Percentiles rank a stretch among this genome's conserved stretches.
Evolutionary conservation across 2,797 vertebrate genomes (phyloP).

Genomic region (Onychomys leucogaster): DNA sequence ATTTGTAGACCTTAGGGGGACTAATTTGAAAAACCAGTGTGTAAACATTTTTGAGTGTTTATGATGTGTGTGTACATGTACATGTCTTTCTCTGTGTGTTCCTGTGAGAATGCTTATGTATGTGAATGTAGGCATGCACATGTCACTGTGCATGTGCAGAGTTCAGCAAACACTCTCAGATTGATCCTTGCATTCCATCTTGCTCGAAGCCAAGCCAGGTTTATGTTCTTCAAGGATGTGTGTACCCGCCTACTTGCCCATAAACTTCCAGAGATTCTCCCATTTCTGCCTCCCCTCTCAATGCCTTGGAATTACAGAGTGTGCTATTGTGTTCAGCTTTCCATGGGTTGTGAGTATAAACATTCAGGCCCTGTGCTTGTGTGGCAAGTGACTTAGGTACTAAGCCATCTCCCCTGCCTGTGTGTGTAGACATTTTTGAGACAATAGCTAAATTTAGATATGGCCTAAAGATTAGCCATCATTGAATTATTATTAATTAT

Average conservation of each 20-base stretch:
- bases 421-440: neutral
- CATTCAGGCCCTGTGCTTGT: neutral
- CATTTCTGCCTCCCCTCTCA: neutral
- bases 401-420: neutral
- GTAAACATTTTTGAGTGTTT: neutral
- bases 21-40: neutral
- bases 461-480: neutral
- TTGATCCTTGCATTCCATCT: neutral
- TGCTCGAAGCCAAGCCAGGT: neutral
- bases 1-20: neutral
- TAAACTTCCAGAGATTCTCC: neutral
- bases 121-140: neutral
- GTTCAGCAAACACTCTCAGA: neutral
- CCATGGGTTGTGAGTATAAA: neutral
- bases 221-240: neutral
- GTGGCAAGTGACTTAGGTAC: neutral
- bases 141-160: too few relatives aligned
- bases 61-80: neutral
- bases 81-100: neutral
- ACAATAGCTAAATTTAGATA: neutral
- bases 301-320: neutral
- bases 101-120: too few relatives aligned
- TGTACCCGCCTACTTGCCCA: neutral
- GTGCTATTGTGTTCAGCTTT: neutral
- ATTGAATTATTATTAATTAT: slow-evolving; percentile 31